Percentiles rank a stretch among this genome's conserved stretches.
These are phyloP conservation scores for Zoanthus gigantus DNA, from an alignment of 92 coral and sea anemone species.

Conservation along the genomic window DNA sequence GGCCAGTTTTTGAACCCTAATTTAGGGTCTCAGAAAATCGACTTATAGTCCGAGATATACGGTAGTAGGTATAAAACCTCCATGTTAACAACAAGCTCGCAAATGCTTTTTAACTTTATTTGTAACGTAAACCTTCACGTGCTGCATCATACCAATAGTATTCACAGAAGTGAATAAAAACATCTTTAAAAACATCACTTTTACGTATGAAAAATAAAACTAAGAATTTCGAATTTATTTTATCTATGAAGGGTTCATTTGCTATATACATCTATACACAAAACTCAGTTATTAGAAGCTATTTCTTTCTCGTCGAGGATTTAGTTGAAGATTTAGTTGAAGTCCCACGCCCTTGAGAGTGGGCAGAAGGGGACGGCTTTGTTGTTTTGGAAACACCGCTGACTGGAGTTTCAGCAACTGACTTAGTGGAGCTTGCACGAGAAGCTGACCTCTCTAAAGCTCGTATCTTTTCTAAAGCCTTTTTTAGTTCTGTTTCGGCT, in stretches of 20 bases:
- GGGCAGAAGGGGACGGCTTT: constrained; percentile 68
- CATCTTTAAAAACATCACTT: background rate
- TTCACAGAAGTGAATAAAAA: no score
- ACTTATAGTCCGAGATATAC: no score
- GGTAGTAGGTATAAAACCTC: no score
- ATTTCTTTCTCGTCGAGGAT: constrained; percentile 76
- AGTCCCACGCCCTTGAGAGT: constrained; percentile 70
- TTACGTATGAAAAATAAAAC: background rate
- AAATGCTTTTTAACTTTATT: no score
- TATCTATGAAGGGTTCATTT: background rate
- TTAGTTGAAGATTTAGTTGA: constrained; percentile 78
- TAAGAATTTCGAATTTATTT: background rate
- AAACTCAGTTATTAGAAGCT: background rate
- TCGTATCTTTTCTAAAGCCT: constrained; percentile 93
- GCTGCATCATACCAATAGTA: no score
- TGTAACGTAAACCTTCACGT: no score
- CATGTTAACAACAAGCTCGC: no score
- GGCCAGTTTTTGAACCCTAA: no score
- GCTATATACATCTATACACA: background rate
- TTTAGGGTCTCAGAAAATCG: no score
- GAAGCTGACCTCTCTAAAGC: constrained; percentile 97
- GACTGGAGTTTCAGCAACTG: constrained; percentile 75
- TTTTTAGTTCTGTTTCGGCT: constrained; percentile 94
- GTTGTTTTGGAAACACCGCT: constrained; percentile 73
- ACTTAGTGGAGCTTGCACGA: constrained; percentile 80